phyloP scores from a whole-genome alignment of 2,888 invertebrate genomes.

The Limnephilus marmoratus region DNA sequence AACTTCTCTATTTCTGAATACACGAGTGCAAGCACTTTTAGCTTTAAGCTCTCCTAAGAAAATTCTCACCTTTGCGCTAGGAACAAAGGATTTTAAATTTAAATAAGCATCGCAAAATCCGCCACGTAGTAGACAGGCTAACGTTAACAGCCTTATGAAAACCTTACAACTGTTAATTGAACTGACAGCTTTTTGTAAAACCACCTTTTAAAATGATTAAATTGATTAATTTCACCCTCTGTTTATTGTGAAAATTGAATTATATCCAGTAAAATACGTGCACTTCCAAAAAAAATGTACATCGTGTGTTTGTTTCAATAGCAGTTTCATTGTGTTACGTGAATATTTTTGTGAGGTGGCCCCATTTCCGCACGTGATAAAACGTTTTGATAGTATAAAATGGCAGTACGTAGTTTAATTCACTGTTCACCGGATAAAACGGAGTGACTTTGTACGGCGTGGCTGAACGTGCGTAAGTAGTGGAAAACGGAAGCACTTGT shows the following conservation, averaged over 20 bases:
- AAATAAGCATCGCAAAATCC: constrained; percentile 3
- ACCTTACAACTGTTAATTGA: neutral
- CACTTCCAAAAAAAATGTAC: neutral
- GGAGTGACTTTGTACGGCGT: constrained; percentile 39
- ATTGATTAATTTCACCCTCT: neutral
- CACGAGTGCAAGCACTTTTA: constrained; percentile 11
- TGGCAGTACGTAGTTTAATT: constrained; percentile 9
- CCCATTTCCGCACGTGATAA: neutral
- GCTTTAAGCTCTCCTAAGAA: constrained; percentile 2
- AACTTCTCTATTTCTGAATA: neutral
- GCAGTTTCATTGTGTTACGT: neutral
- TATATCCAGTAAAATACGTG: neutral
- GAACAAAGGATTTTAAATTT: constrained; percentile 18
- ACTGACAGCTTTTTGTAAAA: neutral
- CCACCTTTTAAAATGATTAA: neutral
- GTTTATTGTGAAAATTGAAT: neutral
- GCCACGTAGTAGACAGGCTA: neutral
- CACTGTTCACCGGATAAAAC: constrained; percentile 17
- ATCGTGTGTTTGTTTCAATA: neutral
- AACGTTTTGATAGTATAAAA: neutral
- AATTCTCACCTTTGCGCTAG: constrained; percentile 13
- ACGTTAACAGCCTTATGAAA: neutral
- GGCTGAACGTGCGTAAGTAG: constrained; percentile 58
- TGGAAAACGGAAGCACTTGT: constrained; percentile 53
- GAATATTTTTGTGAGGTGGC: neutral